Conservation (phyloP, 2,888 invertebrate genomes). For the Cecidostiba fungosa region DNA sequence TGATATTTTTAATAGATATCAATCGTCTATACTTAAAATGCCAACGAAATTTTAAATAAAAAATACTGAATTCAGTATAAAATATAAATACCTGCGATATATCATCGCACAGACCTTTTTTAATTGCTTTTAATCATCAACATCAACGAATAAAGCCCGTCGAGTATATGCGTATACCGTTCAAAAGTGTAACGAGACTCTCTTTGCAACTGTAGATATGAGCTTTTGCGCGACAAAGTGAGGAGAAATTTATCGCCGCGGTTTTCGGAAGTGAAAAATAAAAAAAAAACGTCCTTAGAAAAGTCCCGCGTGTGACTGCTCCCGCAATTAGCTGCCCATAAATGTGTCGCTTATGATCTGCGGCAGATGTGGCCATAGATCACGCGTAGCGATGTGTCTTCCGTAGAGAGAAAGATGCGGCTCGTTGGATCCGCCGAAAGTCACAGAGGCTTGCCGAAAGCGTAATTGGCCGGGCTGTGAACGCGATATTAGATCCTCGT, state of each 20-base stretch:
- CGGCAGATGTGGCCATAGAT: slow-evolving; percentile 78
- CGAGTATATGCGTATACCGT: neutral
- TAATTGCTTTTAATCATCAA: too few relatives aligned
- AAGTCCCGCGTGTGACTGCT: slow-evolving; percentile 30
- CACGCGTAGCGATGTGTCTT: slow-evolving; percentile 66
- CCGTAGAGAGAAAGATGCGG: slow-evolving; percentile 26
- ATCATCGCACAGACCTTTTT: too few relatives aligned
- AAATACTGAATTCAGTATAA: too few relatives aligned
- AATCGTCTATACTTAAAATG: too few relatives aligned
- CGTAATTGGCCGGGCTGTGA: slow-evolving; percentile 78
- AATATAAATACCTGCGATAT: neutral
- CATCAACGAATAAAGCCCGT: neutral
- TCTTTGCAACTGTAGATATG: neutral
- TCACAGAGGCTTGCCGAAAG: slow-evolving; percentile 67
- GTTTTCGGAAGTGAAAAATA: slow-evolving; percentile 73
- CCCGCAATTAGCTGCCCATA: slow-evolving; percentile 78
- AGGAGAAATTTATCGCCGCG: slow-evolving; percentile 73
- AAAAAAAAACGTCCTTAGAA: slow-evolving; percentile 56
- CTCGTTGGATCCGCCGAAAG: slow-evolving; percentile 51
- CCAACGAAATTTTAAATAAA: too few relatives aligned
- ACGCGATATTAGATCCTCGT: slow-evolving; percentile 80
- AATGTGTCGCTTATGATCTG: slow-evolving; percentile 78
- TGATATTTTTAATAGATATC: too few relatives aligned
- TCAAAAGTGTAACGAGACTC: slow-evolving; percentile 16
- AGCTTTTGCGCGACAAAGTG: slow-evolving; percentile 52